A percentile compares a stretch with the other conserved stretches of the same genome.
Evolutionary conservation across 1,140 invertebrate species (phyloP).

Genomic region (Drosophila ananassae): DNA sequence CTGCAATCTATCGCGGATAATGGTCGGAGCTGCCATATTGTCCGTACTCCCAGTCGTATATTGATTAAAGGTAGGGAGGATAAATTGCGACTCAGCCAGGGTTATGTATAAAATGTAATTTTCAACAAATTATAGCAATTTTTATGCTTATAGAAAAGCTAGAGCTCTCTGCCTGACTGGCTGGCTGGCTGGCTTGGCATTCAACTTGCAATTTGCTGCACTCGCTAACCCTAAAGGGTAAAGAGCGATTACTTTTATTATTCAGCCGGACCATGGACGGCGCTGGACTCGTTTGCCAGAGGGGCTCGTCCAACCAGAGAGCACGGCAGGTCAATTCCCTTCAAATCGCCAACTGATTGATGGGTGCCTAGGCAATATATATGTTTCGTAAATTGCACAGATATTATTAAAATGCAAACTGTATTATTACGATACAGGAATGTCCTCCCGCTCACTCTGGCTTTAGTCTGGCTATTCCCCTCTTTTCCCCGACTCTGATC

Average conservation of each 20-base stretch:
- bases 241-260: constrained; percentile 84
- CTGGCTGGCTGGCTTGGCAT: constrained; percentile 25
- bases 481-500: not conserved
- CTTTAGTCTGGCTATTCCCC: not conserved
- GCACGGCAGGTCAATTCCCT: constrained; percentile 63
- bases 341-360: constrained; percentile 72
- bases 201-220: constrained; percentile 74
- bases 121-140: constrained; percentile 84
- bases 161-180: not conserved
- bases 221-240: constrained; percentile 82
- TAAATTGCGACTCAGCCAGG: constrained; percentile 32
- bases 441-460: constrained; percentile 35
- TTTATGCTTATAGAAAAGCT: constrained; percentile 80
- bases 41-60: constrained; percentile 42
- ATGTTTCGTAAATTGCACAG: constrained; percentile 59
- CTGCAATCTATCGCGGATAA: constrained; percentile 74
- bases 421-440: constrained; percentile 68
- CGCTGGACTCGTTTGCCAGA: constrained; percentile 32
- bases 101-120: constrained; percentile 82
- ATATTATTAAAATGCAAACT: constrained; percentile 79
- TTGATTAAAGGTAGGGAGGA: constrained; percentile 65
- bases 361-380: constrained; percentile 76
- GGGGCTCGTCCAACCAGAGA: constrained; percentile 3
- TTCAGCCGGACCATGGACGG: constrained; percentile 40
- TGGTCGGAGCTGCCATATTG: constrained; percentile 46